Evolutionary conservation across 2,797 vertebrate species (phyloP).

Genomic region (Crocodylus rhombifer): DNA sequence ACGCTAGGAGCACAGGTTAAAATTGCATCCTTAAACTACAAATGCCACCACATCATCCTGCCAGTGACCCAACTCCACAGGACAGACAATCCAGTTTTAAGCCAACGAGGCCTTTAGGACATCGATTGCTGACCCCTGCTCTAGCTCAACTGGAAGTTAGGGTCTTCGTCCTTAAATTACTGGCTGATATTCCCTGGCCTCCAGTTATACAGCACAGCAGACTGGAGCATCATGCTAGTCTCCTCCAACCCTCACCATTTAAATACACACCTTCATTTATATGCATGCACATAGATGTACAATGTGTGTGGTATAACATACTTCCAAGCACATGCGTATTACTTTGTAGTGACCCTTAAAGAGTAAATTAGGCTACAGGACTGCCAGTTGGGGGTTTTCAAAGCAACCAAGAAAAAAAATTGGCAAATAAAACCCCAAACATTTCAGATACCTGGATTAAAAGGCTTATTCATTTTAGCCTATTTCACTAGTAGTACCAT

Average conservation of each 20-base stretch:
- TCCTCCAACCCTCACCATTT: not conserved
- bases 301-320: accelerated
- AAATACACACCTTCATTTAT: accelerated
- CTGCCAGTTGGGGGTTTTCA: not conserved
- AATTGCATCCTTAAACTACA: no score
- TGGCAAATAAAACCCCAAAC: not conserved
- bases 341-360: not conserved
- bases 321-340: accelerated
- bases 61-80: no score
- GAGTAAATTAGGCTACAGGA: not conserved
- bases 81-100: no score
- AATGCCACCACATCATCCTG: no score
- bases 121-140: not conserved
- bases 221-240: not conserved
- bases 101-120: no score
- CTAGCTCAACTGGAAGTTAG: not conserved
- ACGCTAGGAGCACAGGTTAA: no score
- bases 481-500: not conserved
- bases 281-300: accelerated
- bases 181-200: not conserved
- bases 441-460: not conserved
- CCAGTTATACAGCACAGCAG: not conserved
- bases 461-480: not conserved
- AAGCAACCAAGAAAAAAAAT: not conserved
- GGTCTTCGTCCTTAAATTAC: not conserved